These are phyloP conservation scores for Volucella inanis DNA, from an alignment of 2,888 invertebrate genomes.

Conservation along the genomic window DNA sequence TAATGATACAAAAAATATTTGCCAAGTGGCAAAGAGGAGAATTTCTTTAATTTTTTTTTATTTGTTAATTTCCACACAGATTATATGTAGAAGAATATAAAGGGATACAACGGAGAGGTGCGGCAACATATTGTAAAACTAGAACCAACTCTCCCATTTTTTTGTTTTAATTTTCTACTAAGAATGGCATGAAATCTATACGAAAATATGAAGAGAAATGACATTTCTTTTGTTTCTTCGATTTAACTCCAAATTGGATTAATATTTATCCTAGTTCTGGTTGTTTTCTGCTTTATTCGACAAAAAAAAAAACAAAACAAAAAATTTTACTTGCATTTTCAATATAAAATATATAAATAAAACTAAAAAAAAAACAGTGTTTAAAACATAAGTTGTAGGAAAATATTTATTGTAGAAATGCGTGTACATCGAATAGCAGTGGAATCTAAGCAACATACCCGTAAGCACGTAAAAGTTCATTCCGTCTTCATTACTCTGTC, in stretches of 20 bases:
- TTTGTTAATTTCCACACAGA: conserved; percentile 67
- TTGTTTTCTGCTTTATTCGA: conserved; percentile 8
- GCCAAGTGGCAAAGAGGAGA: conserved; percentile 32
- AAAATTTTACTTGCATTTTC: too few species aligned
- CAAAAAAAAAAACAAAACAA: too few species aligned
- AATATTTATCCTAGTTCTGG: neutral
- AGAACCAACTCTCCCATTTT: conserved; percentile 52
- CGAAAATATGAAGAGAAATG: conserved; percentile 9
- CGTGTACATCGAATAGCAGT: conserved; percentile 41
- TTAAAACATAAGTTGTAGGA: conserved; percentile 69
- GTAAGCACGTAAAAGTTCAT: too few species aligned
- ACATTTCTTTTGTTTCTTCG: conserved; percentile 15
- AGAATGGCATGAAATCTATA: conserved; percentile 10
- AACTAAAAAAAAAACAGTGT: conserved; percentile 50
- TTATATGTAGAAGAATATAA: conserved; percentile 69
- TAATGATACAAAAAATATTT: conserved; percentile 4
- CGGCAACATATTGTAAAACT: conserved; percentile 48
- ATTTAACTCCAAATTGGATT: conserved; percentile 3
- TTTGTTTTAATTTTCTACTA: conserved; percentile 40
- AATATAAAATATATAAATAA: too few species aligned
- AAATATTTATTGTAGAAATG: conserved; percentile 72
- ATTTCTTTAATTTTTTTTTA: conserved; percentile 47
- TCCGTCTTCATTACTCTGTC: too few species aligned
- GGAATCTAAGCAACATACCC: too few species aligned
- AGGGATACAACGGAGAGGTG: conserved; percentile 52